Conservation (phyloP, 2,888 invertebrate species). For the Pandemis corylana region DNA sequence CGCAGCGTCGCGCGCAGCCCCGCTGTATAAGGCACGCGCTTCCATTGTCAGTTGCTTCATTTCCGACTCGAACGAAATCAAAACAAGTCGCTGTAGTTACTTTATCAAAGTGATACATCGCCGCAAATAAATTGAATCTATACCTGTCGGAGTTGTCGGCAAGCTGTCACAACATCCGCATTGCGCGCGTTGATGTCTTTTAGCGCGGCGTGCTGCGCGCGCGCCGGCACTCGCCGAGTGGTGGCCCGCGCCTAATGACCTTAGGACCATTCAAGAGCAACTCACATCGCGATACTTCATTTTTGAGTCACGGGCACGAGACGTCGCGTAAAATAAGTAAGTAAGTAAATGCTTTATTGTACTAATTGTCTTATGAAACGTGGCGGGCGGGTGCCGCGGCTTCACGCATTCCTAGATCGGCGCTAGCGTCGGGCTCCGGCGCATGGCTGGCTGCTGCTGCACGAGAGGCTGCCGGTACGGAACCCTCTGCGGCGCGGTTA, state of each 20-base stretch:
- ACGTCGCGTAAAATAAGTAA: neutral
- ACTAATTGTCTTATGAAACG: no score
- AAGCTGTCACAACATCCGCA: conserved; percentile 1
- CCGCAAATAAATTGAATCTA: neutral
- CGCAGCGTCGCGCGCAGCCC: neutral
- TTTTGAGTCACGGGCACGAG: neutral
- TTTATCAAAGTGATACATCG: neutral
- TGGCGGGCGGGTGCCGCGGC: neutral
- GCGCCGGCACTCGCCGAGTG: neutral
- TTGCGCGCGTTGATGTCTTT: neutral
- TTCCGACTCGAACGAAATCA: neutral
- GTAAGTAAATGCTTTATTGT: no score
- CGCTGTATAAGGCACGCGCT: conserved; percentile 4
- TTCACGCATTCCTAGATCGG: neutral
- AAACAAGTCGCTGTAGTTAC: neutral
- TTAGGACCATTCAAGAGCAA: neutral
- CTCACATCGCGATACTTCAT: neutral
- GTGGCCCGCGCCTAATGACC: neutral
- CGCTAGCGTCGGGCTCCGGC: neutral
- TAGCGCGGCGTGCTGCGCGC: neutral
- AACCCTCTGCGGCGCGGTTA: neutral
- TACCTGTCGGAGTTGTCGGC: neutral
- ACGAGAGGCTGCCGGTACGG: neutral
- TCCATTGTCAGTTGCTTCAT: neutral
- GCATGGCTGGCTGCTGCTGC: neutral